Conservation (phyloP, 2,797 vertebrate genomes). For the Falco cherrug region DNA sequence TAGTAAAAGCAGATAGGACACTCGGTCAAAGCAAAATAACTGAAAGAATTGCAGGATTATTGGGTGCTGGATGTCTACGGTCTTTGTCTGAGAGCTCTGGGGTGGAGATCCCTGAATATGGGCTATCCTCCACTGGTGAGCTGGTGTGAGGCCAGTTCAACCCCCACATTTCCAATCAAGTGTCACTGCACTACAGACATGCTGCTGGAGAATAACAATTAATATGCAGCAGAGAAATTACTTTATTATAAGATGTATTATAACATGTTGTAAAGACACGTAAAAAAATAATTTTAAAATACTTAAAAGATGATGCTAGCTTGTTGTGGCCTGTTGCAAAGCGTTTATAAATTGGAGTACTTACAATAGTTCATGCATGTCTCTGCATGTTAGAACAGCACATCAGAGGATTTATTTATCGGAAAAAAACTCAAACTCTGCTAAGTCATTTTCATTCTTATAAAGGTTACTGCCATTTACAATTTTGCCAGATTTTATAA, state of each 20-base stretch:
- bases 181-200: not conserved
- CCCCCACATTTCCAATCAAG: not conserved
- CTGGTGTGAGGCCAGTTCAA: not conserved
- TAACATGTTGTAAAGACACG: slow-evolving; percentile 12
- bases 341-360: slow-evolving; percentile 46
- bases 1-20: not conserved
- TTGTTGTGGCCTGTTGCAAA: slow-evolving; percentile 59
- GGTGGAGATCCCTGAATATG: not conserved
- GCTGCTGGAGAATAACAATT: not conserved
- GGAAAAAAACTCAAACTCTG: not conserved
- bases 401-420: slow-evolving; percentile 59
- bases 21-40: not conserved
- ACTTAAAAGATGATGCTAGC: slow-evolving; percentile 49
- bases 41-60: not conserved
- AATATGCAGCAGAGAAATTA: slow-evolving; percentile 6
- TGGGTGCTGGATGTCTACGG: not conserved
- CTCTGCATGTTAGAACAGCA: slow-evolving; percentile 46
- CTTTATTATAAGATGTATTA: slow-evolving; percentile 11
- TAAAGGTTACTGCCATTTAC: slow-evolving; percentile 21
- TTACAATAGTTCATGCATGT: slow-evolving; percentile 53
- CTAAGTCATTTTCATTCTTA: slow-evolving; percentile 42
- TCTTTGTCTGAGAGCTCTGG: not conserved
- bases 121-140: not conserved
- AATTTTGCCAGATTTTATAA: slow-evolving; percentile 44
- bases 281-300: slow-evolving; percentile 38